Evolutionary conservation across 2,888 invertebrate genomes (phyloP), one percentile per base, ranked within the genome.

Genomic region (Cheilosia grossa): DNA sequence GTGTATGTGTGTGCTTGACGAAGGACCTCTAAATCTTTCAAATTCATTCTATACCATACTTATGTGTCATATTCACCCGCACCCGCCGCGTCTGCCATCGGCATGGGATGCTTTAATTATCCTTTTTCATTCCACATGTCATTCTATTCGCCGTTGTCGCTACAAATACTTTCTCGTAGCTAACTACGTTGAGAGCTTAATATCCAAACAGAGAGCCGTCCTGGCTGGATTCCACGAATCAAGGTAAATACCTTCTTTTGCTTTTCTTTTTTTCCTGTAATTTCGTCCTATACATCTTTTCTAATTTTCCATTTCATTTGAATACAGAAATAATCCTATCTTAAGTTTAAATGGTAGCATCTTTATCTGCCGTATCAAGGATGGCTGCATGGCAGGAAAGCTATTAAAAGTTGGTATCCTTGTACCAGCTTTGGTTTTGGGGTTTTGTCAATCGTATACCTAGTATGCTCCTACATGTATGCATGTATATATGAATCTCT

Each of bases 231-330:
- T 85, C 85, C 85, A 72, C 81, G 81, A 85, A 81, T 85, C 85
- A 81, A 85, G 85, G 85, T 85, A 85, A 81, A 85, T 85, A 81
- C 75, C 81, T 81, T 30, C 30, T 30, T 30, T 30, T 30, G 9
- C 30, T 30, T 4, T 27, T 27, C 24, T 27, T 30, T 30, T 67
- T 75, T 66, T 72, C 77, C 58, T 75, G 75, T 85, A 77, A 80
- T 81, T 81, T 85, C 66, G 77, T 81, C 81, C 75, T 85, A 85
- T 81, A 85, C 77, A 81, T 85, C 85, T 81, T 85, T 85, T 85
- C 85, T 81, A 81, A 85, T 85, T 85, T 85, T 85, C 85, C 85
- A 85, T 85, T 85, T 85, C 85, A 85, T 85, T 85, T 85, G 85
- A 85, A 85, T 85, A 85, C 85, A 81, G 77, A 81, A 85, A 85